A percentile compares a stretch with the other conserved stretches of the same genome.
phyloP scores from a whole-genome alignment of 2,888 invertebrate genomes.

The Pseudanteris insignis region DNA sequence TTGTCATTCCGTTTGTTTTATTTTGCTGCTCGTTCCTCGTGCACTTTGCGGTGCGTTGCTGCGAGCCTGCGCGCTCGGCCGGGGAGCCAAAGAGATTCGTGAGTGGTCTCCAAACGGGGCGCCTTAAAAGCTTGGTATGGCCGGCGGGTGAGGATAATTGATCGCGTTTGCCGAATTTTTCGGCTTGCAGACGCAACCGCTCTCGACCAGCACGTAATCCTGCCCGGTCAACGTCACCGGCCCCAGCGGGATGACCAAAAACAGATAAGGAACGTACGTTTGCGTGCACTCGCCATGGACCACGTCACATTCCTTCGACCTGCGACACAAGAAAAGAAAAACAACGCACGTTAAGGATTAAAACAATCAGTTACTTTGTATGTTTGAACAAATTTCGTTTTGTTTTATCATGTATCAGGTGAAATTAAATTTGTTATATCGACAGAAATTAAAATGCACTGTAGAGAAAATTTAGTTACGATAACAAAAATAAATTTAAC shows the following conservation, averaged over 20 bases:
- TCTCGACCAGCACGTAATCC: slow-evolving; percentile 94
- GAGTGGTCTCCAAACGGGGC: slow-evolving; percentile 1
- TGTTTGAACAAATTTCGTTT: not conserved
- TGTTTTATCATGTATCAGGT: too few species aligned
- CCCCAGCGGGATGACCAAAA: slow-evolving; percentile 88
- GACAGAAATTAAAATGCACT: too few species aligned
- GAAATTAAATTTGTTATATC: slow-evolving; percentile 10
- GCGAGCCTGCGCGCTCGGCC: not conserved
- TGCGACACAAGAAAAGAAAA: slow-evolving; percentile 65
- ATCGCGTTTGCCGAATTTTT: slow-evolving; percentile 66
- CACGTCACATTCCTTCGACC: slow-evolving; percentile 88
- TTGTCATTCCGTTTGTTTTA: slow-evolving; percentile 5
- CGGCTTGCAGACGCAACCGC: slow-evolving; percentile 88
- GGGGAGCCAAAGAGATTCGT: slow-evolving; percentile 3
- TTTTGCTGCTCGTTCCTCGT: not conserved
- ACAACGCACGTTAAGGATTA: slow-evolving; percentile 11
- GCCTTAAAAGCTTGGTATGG: slow-evolving; percentile 57
- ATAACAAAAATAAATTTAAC: too few species aligned
- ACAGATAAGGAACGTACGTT: slow-evolving; percentile 90
- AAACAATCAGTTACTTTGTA: slow-evolving; percentile 17
- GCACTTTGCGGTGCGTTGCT: slow-evolving; percentile 6
- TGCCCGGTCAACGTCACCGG: slow-evolving; percentile 91
- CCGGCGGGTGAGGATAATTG: slow-evolving; percentile 53
- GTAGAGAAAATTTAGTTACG: too few species aligned
- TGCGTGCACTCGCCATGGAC: slow-evolving; percentile 91